phyloP scores from a whole-genome alignment of 2,888 invertebrate species.

The Morinoia aosen region DNA sequence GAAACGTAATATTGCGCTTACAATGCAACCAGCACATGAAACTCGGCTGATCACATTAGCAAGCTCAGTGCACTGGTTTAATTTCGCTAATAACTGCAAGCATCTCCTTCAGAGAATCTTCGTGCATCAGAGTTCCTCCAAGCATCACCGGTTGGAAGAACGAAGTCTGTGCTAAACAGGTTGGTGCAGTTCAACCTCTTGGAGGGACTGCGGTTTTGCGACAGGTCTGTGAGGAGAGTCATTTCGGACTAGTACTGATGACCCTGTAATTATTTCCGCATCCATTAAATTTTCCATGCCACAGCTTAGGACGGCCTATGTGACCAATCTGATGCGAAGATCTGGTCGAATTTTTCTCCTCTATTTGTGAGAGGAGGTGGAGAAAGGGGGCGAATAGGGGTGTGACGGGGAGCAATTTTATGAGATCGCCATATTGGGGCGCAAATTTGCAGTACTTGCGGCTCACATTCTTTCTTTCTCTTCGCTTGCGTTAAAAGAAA shows the following conservation, averaged over 20 bases:
- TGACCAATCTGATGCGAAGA: background rate
- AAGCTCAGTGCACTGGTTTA: no score
- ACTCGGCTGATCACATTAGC: no score
- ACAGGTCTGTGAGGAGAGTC: background rate
- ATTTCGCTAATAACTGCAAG: background rate
- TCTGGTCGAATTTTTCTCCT: background rate
- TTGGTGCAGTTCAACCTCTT: background rate
- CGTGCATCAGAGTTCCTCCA: background rate
- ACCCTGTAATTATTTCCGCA: constrained; percentile 50
- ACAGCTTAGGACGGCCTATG: background rate
- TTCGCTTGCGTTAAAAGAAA: background rate
- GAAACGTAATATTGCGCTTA: no score
- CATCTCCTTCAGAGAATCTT: background rate
- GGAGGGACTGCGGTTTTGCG: constrained; percentile 16
- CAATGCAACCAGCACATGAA: no score
- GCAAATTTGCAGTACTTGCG: background rate
- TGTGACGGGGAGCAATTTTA: background rate
- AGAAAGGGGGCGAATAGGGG: background rate
- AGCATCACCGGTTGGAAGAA: background rate
- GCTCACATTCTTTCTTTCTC: background rate
- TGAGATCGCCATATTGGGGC: background rate
- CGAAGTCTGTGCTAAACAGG: background rate
- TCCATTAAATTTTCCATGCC: constrained; percentile 30
- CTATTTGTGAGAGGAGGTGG: background rate
- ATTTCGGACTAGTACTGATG: constrained; percentile 9